Evolutionary conservation across 2,888 invertebrate genomes (phyloP), one percentile per base, ranked within the genome.

Genomic region (Temnothorax rugatulus): DNA sequence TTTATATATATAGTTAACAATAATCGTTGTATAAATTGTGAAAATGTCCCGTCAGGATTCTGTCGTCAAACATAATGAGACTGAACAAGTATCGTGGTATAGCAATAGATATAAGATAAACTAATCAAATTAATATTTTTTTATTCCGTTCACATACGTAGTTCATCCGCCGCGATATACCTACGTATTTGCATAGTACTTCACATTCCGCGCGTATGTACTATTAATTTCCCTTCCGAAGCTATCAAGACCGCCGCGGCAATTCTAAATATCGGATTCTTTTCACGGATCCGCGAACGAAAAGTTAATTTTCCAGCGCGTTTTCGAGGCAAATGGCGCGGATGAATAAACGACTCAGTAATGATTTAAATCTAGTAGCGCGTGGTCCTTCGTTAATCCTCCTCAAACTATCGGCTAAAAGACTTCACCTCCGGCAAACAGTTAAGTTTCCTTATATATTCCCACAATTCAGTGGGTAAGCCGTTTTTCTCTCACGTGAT

Each of bases 271-370:
- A 73, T 64, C 63, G 52, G 11, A 29, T 52, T 69, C 44, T 64
- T 81, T 52, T 82, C 38, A 50, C 52, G 68, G 41, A 41, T 79
- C 41, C 44, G 61, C 13, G 41, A 25, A 44, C 29, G 69, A 34
- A 83, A 63, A 79, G 52, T 83, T 64, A 83, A 87, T 84, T 75
- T 68, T 63, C 25, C 81, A 34, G 47, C 68, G 34, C 59, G 64
- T 54, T 69, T 50, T 59, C 82, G 76, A 41, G 68, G 69, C 83
- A 82, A 82, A 73, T 64, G 76, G 68, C 71, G 59, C 59, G 71
- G 69, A 82, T 81, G 82, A 83, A 77, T 73, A 59, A 73, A 77
- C 79, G 77, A n/a, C 61, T 81, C 82, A 82, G 79, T 73, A 59
- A 59, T 71, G 73, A 76, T 82, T 84, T 84, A 74, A 71, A 44